These are phyloP conservation scores for Galerucella pusilla DNA, from an alignment of 2,888 invertebrate genomes.

Conservation along the genomic window DNA sequence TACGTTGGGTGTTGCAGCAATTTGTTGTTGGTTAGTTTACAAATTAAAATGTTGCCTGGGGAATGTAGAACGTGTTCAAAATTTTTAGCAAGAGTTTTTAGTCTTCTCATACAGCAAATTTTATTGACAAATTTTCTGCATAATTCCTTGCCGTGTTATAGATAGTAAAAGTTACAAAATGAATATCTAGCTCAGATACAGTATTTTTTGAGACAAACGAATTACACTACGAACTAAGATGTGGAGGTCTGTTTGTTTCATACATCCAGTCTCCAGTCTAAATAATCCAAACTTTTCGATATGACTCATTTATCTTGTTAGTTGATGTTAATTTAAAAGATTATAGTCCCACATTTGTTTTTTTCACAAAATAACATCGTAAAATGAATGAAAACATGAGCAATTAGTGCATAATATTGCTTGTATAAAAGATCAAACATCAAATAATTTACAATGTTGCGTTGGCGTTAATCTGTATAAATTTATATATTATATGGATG, in stretches of 20 bases:
- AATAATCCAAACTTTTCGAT: slow-evolving; percentile 16
- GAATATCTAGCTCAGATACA: too few relatives aligned
- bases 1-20: too few relatives aligned
- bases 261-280: slow-evolving; percentile 37
- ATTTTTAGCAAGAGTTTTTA: too few relatives aligned
- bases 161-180: too few relatives aligned
- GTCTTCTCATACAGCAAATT: too few relatives aligned
- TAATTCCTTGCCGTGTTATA: too few relatives aligned
- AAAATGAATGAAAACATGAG: not conserved
- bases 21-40: too few relatives aligned
- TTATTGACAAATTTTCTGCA: too few relatives aligned
- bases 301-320: not conserved
- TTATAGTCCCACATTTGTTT: not conserved
- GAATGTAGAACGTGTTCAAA: too few relatives aligned
- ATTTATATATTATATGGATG: not conserved
- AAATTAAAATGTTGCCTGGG: too few relatives aligned
- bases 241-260: slow-evolving; percentile 39
- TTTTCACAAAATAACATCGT: not conserved
- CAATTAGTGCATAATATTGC: not conserved
- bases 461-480: not conserved
- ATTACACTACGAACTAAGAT: slow-evolving; percentile 24
- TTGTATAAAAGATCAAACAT: not conserved
- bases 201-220: too few relatives aligned
- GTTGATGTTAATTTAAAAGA: not conserved
- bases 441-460: not conserved